A percentile compares a stretch with the other conserved stretches of the same genome.
Evolutionary conservation across 2,113 vertebrate species (phyloP).

Genomic region (Leptobrachium leishanense): DNA sequence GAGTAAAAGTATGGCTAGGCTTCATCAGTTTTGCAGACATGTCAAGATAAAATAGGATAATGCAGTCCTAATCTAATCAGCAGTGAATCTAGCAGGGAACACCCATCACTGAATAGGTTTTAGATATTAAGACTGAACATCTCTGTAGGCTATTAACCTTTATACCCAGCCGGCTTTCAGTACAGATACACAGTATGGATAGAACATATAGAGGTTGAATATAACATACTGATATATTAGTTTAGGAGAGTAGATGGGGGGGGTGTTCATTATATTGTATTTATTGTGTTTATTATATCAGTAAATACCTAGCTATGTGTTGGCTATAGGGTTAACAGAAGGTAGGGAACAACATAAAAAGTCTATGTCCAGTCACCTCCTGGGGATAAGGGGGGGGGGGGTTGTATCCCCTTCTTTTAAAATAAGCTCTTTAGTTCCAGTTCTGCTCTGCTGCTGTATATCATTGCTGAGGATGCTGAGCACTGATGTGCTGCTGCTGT

Average conservation of each 20-base stretch:
- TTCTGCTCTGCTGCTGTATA: neutral
- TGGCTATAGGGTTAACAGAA: constrained; percentile 3
- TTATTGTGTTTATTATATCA: too few species aligned
- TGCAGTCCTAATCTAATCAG: neutral
- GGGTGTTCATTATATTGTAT: too few species aligned
- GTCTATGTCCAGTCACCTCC: neutral
- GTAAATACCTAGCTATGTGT: too few species aligned
- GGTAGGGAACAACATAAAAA: neutral
- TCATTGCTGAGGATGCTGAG: too few species aligned
- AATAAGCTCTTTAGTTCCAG: neutral
- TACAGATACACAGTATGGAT: neutral
- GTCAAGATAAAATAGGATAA: neutral
- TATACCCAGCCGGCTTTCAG: too few species aligned
- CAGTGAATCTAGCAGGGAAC: neutral
- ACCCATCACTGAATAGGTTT: neutral
- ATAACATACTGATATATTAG: neutral
- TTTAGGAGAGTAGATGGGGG: too few species aligned
- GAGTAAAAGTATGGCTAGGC: neutral
- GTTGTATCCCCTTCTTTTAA: neutral
- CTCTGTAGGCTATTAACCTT: too few species aligned
- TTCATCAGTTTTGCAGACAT: neutral
- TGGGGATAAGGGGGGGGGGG: neutral
- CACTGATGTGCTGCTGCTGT: too few species aligned
- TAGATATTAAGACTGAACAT: neutral
- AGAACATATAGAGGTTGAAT: neutral